phyloP scores from a whole-genome alignment of 2,888 invertebrate species.

The Calliopum simillimum region DNA sequence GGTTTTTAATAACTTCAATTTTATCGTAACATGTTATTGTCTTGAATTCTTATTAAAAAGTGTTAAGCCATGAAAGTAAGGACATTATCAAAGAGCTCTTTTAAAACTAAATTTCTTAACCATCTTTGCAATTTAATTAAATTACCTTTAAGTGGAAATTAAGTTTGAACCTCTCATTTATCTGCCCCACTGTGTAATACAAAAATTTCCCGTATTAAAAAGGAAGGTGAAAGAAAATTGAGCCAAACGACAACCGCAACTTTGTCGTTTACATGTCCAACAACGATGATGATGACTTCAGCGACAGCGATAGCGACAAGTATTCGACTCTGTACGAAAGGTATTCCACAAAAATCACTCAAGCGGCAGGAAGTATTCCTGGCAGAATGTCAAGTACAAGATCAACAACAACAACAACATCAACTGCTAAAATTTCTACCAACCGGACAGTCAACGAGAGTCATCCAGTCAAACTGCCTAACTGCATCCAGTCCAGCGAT shows the following conservation, averaged over 20 bases:
- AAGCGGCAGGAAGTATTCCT: slow-evolving; percentile 41
- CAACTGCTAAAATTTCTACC: background rate
- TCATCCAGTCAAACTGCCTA: background rate
- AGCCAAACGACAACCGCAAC: slow-evolving; percentile 1
- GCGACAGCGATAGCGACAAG: background rate
- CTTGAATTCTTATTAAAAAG: no score
- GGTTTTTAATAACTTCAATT: no score
- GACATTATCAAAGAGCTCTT: no score
- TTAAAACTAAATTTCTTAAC: no score
- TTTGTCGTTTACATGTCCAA: slow-evolving; percentile 12
- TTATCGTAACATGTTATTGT: no score
- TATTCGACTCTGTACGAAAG: slow-evolving; percentile 13
- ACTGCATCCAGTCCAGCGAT: background rate
- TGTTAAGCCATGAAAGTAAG: no score
- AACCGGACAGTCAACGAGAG: background rate
- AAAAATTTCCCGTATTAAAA: no score
- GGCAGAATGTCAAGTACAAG: slow-evolving; percentile 31
- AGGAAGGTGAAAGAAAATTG: background rate
- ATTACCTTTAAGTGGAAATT: no score
- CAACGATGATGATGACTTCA: background rate
- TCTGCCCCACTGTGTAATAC: no score
- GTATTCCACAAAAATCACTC: slow-evolving; percentile 40
- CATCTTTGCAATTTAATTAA: no score
- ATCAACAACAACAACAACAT: background rate
- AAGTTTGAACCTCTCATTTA: no score